Percentiles rank a stretch among this genome's conserved stretches.
Evolutionary conservation across 2,113 vertebrate genomes (phyloP).

Genomic region (Limanda limanda): DNA sequence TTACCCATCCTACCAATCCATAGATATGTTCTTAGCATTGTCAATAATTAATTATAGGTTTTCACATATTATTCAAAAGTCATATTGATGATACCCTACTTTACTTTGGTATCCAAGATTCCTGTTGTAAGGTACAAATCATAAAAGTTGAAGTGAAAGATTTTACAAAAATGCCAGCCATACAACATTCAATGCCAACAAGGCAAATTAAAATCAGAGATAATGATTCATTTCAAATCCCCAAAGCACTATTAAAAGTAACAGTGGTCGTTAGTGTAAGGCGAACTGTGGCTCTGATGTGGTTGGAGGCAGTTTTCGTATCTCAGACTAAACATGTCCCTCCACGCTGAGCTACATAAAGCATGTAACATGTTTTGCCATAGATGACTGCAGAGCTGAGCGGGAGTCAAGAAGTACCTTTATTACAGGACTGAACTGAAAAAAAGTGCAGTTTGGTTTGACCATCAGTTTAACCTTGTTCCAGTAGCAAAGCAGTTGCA

Average conservation of each 20-base stretch:
- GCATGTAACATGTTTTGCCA: not conserved
- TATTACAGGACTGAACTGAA: not conserved
- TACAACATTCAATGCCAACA: too few relatives aligned
- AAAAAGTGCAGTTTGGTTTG: not conserved
- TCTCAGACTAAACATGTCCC: not conserved
- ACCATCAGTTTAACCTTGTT: slow-evolving; percentile 2
- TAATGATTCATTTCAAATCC: too few relatives aligned
- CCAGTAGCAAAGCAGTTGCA: not conserved
- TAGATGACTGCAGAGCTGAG: not conserved
- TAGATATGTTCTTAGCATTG: too few relatives aligned
- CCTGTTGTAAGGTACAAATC: too few relatives aligned
- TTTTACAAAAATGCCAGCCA: too few relatives aligned
- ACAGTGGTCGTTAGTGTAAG: not conserved
- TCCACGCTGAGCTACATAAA: not conserved
- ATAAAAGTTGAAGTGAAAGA: too few relatives aligned
- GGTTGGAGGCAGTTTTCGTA: not conserved
- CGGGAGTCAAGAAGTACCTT: not conserved
- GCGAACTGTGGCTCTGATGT: not conserved
- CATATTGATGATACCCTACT: too few relatives aligned
- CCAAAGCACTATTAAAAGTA: not conserved
- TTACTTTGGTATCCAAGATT: too few relatives aligned
- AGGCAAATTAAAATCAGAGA: too few relatives aligned
- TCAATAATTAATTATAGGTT: too few relatives aligned
- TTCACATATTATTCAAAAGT: too few relatives aligned
- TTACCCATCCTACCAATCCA: too few relatives aligned